Evolutionary conservation across 2,888 invertebrate species (phyloP).

Genomic region (Drosophila suboccidentalis): DNA sequence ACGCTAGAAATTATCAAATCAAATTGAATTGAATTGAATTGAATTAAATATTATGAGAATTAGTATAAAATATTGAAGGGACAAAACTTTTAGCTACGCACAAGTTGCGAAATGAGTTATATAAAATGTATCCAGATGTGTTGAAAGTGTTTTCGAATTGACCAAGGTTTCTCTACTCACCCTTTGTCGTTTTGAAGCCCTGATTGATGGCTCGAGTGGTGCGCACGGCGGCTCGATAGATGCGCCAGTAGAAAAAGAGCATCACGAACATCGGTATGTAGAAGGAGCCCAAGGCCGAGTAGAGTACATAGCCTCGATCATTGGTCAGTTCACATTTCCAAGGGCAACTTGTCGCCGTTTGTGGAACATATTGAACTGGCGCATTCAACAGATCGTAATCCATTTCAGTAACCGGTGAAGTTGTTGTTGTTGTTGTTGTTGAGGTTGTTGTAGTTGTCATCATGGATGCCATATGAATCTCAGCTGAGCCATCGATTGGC

Average conservation of each 20-base stretch:
- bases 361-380: conserved; percentile 42
- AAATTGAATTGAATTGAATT: conserved; percentile 26
- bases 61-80: conserved; percentile 53
- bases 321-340: conserved; percentile 97
- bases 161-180: conserved; percentile 84
- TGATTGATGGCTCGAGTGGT: conserved; percentile 97
- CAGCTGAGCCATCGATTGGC: conserved; percentile 68
- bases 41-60: conserved; percentile 45
- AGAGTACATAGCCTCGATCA: conserved; percentile 97
- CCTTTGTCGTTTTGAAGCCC: conserved; percentile 95
- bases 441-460: conserved; percentile 30
- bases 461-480: conserved; percentile 58
- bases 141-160: conserved; percentile 19
- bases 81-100: conserved; percentile 74
- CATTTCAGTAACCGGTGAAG: conserved; percentile 35
- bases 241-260: conserved; percentile 99
- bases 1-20: conserved; percentile 46
- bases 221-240: conserved; percentile 96
- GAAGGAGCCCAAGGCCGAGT: conserved; percentile 99
- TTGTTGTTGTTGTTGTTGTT: conserved; percentile 35
- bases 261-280: conserved; percentile 99
- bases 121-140: conserved; percentile 59
- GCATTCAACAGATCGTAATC: conserved; percentile 48
- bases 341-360: conserved; percentile 88
- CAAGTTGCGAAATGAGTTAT: conserved; percentile 69